phyloP scores from a whole-genome alignment of 2,113 vertebrate genomes.

The Puma concolor region DNA sequence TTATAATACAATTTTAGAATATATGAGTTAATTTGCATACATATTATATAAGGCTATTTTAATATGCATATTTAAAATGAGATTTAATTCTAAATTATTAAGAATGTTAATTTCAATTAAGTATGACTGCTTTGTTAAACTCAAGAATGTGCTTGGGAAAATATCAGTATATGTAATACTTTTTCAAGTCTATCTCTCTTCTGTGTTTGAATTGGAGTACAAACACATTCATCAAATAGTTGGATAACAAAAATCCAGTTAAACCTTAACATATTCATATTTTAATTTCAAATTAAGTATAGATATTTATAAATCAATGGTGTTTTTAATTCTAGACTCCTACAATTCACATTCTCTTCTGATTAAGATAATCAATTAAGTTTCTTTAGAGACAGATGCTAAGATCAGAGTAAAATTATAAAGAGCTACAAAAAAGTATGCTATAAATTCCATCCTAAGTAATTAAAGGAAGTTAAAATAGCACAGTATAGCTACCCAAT shows the following conservation, averaged over 20 bases:
- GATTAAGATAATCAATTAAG: neutral
- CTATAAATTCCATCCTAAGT: neutral
- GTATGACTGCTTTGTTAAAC: neutral
- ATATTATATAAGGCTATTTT: neutral
- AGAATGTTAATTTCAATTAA: neutral
- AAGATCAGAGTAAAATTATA: neutral
- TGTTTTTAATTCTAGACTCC: neutral
- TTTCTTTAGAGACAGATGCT: neutral
- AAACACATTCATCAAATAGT: neutral
- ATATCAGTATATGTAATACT: neutral
- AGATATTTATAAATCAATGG: neutral
- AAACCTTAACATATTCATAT: neutral
- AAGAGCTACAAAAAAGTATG: neutral
- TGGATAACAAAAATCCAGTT: neutral
- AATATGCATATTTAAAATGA: neutral
- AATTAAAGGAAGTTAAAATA: neutral
- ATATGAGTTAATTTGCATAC: neutral
- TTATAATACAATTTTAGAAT: neutral
- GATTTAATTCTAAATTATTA: slow-evolving; percentile 9
- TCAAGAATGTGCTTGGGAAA: neutral
- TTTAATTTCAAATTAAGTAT: neutral
- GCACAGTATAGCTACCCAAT: neutral
- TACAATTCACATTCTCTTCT: neutral
- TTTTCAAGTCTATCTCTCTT: neutral
- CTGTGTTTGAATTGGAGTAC: neutral